phyloP scores from a whole-genome alignment of 2,888 invertebrate genomes.

The Thyatira batis region DNA sequence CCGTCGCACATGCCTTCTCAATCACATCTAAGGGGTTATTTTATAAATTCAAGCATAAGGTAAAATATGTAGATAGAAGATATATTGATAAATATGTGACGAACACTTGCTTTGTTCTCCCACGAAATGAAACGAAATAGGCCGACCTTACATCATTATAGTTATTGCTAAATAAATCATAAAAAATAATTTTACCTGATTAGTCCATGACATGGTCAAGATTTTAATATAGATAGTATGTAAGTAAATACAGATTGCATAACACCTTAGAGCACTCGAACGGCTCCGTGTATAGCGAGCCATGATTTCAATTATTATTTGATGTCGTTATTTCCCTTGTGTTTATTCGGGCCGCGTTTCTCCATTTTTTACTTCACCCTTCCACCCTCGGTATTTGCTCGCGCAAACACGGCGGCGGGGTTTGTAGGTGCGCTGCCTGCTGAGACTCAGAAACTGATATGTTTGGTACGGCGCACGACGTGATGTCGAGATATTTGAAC shows the following conservation, averaged over 20 bases:
- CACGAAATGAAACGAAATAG: too few species aligned
- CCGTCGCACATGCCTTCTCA: background rate
- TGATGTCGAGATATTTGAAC: constrained; percentile 63
- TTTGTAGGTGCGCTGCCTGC: constrained; percentile 49
- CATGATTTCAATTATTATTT: constrained; percentile 81
- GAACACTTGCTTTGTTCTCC: too few species aligned
- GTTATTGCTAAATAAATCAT: too few species aligned
- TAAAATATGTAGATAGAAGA: too few species aligned
- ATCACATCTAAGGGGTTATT: background rate
- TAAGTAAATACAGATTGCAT: constrained; percentile 47
- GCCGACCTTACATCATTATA: too few species aligned
- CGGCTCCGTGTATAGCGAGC: constrained; percentile 41
- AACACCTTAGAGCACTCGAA: constrained; percentile 35
- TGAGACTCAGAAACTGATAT: constrained; percentile 70
- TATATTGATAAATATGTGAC: too few species aligned
- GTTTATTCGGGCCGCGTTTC: constrained; percentile 75
- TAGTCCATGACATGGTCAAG: background rate
- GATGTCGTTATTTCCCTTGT: constrained; percentile 78
- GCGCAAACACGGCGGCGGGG: constrained; percentile 55
- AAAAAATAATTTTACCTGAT: background rate
- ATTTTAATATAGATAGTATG: constrained; percentile 27
- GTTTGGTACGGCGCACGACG: constrained; percentile 53
- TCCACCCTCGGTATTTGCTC: constrained; percentile 64
- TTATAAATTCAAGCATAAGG: background rate
- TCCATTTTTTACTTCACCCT: constrained; percentile 73